These are phyloP conservation scores for Callyntrura sp. DNA, from an alignment of 2,888 invertebrate genomes.

Conservation along the genomic window DNA sequence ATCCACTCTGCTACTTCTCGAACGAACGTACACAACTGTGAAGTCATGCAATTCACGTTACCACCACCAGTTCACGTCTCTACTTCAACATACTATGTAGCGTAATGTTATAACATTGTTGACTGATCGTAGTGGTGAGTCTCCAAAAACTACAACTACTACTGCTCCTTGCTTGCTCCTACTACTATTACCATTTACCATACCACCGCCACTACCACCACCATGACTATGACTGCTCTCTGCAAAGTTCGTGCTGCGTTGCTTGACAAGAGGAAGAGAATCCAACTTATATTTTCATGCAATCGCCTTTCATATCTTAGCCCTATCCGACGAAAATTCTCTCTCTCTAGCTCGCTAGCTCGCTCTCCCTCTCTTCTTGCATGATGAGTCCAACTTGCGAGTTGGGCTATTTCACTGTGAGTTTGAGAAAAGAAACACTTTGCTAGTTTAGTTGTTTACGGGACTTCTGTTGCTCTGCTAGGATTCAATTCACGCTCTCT, in stretches of 20 bases:
- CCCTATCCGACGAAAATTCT: conserved; percentile 39
- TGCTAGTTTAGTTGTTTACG: conserved; percentile 76
- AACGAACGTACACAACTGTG: conserved; percentile 1
- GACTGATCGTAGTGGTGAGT: no score
- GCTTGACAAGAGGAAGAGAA: conserved; percentile 3
- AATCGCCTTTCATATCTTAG: conserved; percentile 32
- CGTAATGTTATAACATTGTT: no score
- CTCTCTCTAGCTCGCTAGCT: neutral
- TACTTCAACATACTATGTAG: neutral
- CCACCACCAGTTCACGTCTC: no score
- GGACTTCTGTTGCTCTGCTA: conserved; percentile 78
- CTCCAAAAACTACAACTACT: neutral
- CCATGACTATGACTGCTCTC: neutral
- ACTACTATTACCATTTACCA: neutral
- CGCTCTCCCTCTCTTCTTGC: conserved; percentile 30
- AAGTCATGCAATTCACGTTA: conserved; percentile 64
- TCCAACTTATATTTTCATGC: conserved; percentile 28
- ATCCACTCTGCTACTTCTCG: conserved; percentile 16
- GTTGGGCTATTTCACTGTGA: conserved; percentile 41
- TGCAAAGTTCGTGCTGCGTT: conserved; percentile 30
- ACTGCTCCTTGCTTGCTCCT: neutral
- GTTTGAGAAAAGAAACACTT: conserved; percentile 62
- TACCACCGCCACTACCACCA: neutral
- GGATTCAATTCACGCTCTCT: conserved; percentile 74
- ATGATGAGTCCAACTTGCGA: conserved; percentile 48